Percentiles rank a stretch among this genome's conserved stretches.
Evolutionary conservation across 2,888 invertebrate genomes (phyloP).

Genomic region (Chydorus sphaericus): DNA sequence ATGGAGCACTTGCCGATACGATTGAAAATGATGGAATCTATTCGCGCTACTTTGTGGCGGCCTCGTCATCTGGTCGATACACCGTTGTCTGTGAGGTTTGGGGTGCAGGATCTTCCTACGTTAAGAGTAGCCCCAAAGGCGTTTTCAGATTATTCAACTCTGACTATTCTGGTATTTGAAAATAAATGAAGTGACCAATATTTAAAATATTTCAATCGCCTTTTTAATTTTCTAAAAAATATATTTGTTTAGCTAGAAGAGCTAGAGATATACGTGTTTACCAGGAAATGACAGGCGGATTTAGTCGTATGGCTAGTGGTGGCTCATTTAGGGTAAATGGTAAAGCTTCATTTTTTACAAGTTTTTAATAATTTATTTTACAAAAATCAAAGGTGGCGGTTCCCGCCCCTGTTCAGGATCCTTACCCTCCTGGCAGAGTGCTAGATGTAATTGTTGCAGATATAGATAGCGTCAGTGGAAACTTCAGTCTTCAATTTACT

Average conservation of each 20-base stretch:
- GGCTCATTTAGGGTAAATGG: background rate
- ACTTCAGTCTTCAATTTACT: slow-evolving; percentile 20
- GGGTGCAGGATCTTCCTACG: slow-evolving; percentile 11
- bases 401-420: too few relatives aligned
- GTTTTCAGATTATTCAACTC: too few relatives aligned
- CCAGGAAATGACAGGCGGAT: background rate
- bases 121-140: slow-evolving; percentile 5
- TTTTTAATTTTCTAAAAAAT: background rate
- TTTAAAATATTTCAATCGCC: background rate
- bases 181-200: too few relatives aligned
- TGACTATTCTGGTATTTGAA: background rate
- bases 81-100: slow-evolving; percentile 15
- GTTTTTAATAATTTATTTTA: background rate
- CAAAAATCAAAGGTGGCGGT: too few relatives aligned
- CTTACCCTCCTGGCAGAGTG: too few relatives aligned
- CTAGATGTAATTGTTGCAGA: too few relatives aligned
- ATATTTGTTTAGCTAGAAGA: too few relatives aligned
- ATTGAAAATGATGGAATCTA: slow-evolving; percentile 18
- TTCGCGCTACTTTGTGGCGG: slow-evolving; percentile 15
- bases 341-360: too few relatives aligned
- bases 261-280: too few relatives aligned
- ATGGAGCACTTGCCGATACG: slow-evolving; percentile 16
- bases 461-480: background rate
- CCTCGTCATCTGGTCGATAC: slow-evolving; percentile 11
- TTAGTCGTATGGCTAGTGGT: background rate